Conservation (phyloP, 2,888 invertebrate species). For the Stegana nigrithorax region DNA sequence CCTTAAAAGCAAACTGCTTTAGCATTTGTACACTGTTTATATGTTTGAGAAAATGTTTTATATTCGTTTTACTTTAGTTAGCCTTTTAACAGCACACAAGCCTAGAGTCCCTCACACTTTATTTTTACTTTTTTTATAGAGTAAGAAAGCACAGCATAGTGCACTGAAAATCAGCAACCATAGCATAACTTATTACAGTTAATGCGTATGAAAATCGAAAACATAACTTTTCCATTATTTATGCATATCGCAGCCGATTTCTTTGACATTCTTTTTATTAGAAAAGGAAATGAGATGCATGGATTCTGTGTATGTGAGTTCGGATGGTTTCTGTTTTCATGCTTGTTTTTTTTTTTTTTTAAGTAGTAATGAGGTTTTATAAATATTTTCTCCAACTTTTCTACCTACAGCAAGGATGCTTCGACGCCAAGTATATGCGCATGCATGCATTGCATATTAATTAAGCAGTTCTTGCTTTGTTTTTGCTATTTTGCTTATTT, state of each 20-base stretch:
- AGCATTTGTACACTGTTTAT: too few relatives aligned
- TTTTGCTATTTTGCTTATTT: neutral
- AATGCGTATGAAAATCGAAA: neutral
- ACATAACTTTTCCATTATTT: neutral
- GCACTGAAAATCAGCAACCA: neutral
- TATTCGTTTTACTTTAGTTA: too few relatives aligned
- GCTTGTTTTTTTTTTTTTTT: neutral
- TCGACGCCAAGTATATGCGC: neutral
- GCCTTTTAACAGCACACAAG: too few relatives aligned
- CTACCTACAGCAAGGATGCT: constrained; percentile 17
- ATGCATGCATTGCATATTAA: constrained; percentile 11
- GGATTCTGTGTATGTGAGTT: too few relatives aligned
- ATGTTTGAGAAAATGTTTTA: too few relatives aligned
- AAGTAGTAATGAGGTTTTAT: neutral
- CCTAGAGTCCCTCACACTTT: too few relatives aligned
- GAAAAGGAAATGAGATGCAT: constrained; percentile 1
- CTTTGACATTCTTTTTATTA: constrained; percentile 2
- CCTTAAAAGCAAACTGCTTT: too few relatives aligned
- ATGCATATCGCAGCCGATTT: neutral
- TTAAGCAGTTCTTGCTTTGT: neutral
- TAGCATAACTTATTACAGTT: neutral
- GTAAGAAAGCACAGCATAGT: neutral
- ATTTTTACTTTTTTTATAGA: neutral
- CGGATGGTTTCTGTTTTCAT: neutral
- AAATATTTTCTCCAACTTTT: neutral